Evolutionary conservation across 1,140 invertebrate species (phyloP).

Genomic region (Liolophura sinensis): DNA sequence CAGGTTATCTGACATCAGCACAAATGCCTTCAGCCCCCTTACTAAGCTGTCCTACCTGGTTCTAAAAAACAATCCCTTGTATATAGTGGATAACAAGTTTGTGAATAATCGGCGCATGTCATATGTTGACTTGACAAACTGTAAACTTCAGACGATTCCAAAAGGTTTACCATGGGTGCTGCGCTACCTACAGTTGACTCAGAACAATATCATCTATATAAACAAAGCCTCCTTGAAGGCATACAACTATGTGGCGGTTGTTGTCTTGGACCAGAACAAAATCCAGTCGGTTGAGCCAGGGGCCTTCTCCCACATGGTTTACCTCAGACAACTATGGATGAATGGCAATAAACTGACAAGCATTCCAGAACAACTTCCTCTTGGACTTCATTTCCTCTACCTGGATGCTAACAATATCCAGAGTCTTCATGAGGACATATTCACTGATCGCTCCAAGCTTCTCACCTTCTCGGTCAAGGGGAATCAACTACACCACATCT

Average conservation of each 20-base stretch:
- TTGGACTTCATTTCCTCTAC: slow-evolving; percentile 66
- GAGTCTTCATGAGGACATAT: slow-evolving; percentile 36
- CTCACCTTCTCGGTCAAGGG: slow-evolving; percentile 25
- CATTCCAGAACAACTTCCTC: slow-evolving; percentile 72
- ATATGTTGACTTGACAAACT: slow-evolving; percentile 78
- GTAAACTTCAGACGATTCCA: slow-evolving; percentile 77
- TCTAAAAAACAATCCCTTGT: slow-evolving; percentile 61
- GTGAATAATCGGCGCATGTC: slow-evolving; percentile 15
- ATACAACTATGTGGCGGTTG: slow-evolving; percentile 78
- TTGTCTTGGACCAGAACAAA: slow-evolving; percentile 80
- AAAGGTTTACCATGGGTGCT: slow-evolving; percentile 82
- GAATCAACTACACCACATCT: slow-evolving; percentile 28
- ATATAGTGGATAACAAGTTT: slow-evolving; percentile 25
- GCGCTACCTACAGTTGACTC: slow-evolving; percentile 73
- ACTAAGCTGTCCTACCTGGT: slow-evolving; percentile 76
- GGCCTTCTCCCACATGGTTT: slow-evolving; percentile 82
- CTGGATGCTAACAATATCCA: slow-evolving; percentile 71
- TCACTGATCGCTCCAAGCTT: slow-evolving; percentile 27
- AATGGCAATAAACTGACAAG: slow-evolving; percentile 57
- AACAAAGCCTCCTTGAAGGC: slow-evolving; percentile 84
- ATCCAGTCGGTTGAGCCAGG: slow-evolving; percentile 80
- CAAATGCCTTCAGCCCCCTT: slow-evolving; percentile 74
- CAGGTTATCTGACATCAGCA: slow-evolving; percentile 69
- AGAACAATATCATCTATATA: slow-evolving; percentile 74
- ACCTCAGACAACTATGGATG: slow-evolving; percentile 14